Base-by-base conservation (phyloP, 2,797 vertebrate species). In the Sylvilagus floridanus region DNA sequence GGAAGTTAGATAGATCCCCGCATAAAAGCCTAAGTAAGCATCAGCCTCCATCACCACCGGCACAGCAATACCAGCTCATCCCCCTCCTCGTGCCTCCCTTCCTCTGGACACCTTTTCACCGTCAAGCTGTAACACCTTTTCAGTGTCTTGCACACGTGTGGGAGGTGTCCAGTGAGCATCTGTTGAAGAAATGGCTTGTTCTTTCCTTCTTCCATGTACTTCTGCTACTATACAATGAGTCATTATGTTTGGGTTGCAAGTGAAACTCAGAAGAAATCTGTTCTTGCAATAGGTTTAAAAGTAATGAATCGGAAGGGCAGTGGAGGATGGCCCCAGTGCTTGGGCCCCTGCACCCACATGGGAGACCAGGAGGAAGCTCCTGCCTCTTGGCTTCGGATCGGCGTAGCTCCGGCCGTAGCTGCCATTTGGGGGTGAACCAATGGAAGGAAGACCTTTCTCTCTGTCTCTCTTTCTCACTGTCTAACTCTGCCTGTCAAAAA, bases 211-310 rank as follows among this genome's bases (percentile, higher is more conserved):
- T 8, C 66, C 16, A 0, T 2, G 11, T 1, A 1, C 26, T 60
- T 35, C 35, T 63, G 32, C 68, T 72, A n/a, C 37, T 6, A 28
- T 12, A n/a, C 28, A 17, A 0, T 52, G 65, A 21, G 4, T 88
- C 50, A 60, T 12, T 52, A 1, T 19, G 71, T 65, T 94, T 94
- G 24, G 28, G 69, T 57, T n/a, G 57, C 71, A 26, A 72, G 68
- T 52, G 77, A 93, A 88, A 68, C 5, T 47, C 84, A 42, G 52
- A 37, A 66, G 65, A 91, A 84, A 85, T 62, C 32, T 76, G 19
- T 62, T 69, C 54, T 82, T 60, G 16, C n/a, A 63, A 87, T 21
- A 69, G 32, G 10, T 60, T 89, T 72, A 22, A 60, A 82, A 78
- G 52, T 47, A 81, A 60, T 2, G 26, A 81, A 26, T 91, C 76